Conservation (phyloP, 30 jellyfish, hydroid and myxozoan species). For the Rhopilema esculentum region DNA sequence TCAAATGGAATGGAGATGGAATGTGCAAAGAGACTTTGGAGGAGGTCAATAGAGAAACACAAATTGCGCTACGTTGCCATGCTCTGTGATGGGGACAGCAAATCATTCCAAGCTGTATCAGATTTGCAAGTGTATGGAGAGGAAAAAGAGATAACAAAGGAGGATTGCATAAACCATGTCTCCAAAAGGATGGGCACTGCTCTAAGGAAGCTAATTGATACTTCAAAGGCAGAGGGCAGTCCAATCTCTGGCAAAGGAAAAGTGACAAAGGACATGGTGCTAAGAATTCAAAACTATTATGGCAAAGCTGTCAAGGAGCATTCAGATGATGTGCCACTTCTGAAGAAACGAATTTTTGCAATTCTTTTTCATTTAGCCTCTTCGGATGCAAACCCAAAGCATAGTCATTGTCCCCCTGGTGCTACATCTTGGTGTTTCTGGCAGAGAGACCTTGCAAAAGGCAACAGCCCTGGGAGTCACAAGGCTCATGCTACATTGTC, state of each 20-base stretch:
- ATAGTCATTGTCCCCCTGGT: background rate
- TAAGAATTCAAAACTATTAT: background rate
- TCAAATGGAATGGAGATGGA: slow-evolving; percentile 46
- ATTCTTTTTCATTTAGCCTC: too few relatives aligned
- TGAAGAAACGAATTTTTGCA: background rate
- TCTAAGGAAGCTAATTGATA: background rate
- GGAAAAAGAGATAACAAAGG: slow-evolving; percentile 20
- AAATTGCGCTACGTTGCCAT: slow-evolving; percentile 33
- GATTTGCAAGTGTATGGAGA: slow-evolving; percentile 1
- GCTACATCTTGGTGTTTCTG: too few relatives aligned
- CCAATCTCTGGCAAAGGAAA: too few relatives aligned
- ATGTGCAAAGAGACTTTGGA: slow-evolving; percentile 42
- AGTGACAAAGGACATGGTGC: too few relatives aligned
- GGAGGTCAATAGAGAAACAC: slow-evolving; percentile 3
- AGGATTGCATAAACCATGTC: too few relatives aligned
- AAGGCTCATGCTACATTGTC: too few relatives aligned
- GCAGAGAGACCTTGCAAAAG: too few relatives aligned
- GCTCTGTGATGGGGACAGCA: slow-evolving; percentile 57
- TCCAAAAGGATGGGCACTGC: background rate
- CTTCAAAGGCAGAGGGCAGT: background rate
- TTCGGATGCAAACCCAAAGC: background rate
- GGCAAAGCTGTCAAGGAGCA: background rate
- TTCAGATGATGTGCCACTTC: background rate
- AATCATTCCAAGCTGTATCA: slow-evolving; percentile 39
- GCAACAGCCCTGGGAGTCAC: background rate